Percentiles rank a stretch among this genome's conserved stretches.
Evolutionary conservation across 2,797 vertebrate genomes (phyloP).

Genomic region (Amblyopsis hoosieri): DNA sequence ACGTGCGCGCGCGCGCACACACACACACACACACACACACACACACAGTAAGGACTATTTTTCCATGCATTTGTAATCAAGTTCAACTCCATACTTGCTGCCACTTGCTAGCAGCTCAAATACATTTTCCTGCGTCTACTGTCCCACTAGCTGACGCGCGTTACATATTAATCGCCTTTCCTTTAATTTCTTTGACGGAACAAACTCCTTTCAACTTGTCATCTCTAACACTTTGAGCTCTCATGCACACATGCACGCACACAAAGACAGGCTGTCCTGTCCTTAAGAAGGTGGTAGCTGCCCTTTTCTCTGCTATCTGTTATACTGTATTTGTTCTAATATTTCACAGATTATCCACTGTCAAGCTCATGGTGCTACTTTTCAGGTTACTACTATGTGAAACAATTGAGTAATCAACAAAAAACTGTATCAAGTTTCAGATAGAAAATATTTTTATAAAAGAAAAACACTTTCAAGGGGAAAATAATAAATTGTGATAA

Average conservation of each 20-base stretch:
- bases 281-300: conserved; percentile 2
- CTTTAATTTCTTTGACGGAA: conserved; percentile 9
- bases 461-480: too few species aligned
- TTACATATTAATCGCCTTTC: conserved; percentile 25
- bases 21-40: not conserved
- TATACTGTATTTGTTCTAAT: too few species aligned
- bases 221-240: not conserved
- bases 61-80: conserved; percentile 8
- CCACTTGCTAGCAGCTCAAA: not conserved
- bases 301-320: too few species aligned
- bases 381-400: too few species aligned
- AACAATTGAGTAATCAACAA: too few species aligned
- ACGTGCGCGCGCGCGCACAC: not conserved
- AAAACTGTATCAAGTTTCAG: too few species aligned
- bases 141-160: conserved; percentile 16
- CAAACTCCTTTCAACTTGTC: conserved; percentile 14
- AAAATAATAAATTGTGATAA: too few species aligned
- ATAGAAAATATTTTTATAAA: too few species aligned
- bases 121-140: not conserved
- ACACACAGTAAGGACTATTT: conserved; percentile 1
- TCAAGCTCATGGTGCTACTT: too few species aligned
- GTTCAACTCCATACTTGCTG: not conserved
- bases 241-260: not conserved
- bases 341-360: too few species aligned
- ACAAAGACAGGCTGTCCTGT: conserved; percentile 6